These are phyloP conservation scores for Anastrepha obliqua DNA, from an alignment of 1,140 invertebrate genomes.

Conservation along the genomic window DNA sequence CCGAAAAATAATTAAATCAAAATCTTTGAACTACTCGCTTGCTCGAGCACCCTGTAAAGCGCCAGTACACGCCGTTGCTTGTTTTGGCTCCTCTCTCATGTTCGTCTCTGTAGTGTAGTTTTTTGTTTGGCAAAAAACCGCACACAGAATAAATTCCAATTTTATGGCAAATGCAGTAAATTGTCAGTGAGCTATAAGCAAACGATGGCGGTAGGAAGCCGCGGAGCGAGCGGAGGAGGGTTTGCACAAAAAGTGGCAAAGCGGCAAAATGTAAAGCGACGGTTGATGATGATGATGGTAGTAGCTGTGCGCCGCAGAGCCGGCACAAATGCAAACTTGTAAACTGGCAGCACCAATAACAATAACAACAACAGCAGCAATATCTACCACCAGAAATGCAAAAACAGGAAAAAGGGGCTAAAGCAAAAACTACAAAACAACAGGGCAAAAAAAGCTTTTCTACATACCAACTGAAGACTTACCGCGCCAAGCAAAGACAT, in stretches of 20 bases:
- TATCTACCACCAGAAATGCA: background rate
- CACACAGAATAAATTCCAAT: slow-evolving; percentile 44
- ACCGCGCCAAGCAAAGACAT: background rate
- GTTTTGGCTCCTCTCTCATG: background rate
- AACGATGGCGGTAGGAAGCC: background rate
- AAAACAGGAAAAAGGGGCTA: background rate
- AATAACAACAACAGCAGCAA: background rate
- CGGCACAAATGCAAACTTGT: slow-evolving; percentile 13
- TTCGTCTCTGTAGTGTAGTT: slow-evolving; percentile 6
- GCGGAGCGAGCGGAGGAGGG: background rate
- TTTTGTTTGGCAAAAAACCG: slow-evolving; percentile 41
- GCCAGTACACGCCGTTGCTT: background rate
- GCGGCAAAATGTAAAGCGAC: slow-evolving; percentile 1
- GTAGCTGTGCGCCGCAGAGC: background rate
- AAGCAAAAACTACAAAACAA: background rate
- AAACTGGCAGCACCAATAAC: background rate
- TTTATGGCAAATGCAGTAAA: slow-evolving; percentile 51
- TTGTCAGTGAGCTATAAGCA: slow-evolving; percentile 37
- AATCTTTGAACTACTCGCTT: too few species aligned
- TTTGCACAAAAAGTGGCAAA: slow-evolving; percentile 10
- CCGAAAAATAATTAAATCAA: too few species aligned
- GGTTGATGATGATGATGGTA: slow-evolving; percentile 30
- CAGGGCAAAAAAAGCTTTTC: background rate
- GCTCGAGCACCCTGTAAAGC: background rate
- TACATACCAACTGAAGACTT: background rate